Evolutionary conservation across 2,888 invertebrate species (phyloP).

Genomic region (Tineola bisselliella): DNA sequence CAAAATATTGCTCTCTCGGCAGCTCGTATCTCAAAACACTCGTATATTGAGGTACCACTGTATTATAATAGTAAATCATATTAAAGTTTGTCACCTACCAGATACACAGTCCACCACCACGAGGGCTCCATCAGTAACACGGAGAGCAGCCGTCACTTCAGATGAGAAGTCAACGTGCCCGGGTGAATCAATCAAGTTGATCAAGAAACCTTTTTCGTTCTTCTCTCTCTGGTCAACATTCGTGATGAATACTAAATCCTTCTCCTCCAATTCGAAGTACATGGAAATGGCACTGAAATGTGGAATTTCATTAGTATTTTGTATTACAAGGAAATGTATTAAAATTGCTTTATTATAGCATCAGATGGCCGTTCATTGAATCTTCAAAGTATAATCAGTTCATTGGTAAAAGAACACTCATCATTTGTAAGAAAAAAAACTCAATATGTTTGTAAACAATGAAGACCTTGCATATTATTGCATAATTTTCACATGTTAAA

Average conservation of each 20-base stretch:
- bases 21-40: too few species aligned
- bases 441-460: conserved; percentile 1
- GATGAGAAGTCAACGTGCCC: conserved; percentile 99
- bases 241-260: conserved; percentile 94
- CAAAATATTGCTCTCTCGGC: too few species aligned
- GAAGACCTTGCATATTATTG: not conserved
- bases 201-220: conserved; percentile 94
- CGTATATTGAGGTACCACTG: too few species aligned
- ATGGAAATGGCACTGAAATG: conserved; percentile 93
- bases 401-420: conserved; percentile 63
- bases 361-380: conserved; percentile 70
- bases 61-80: too few species aligned
- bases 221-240: conserved; percentile 91
- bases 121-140: conserved; percentile 99
- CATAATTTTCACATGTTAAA: not conserved
- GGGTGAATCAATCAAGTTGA: conserved; percentile 99
- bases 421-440: conserved; percentile 30
- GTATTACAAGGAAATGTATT: not conserved
- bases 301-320: not conserved
- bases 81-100: conserved; percentile 74
- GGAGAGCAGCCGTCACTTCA: conserved; percentile 99
- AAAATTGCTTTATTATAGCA: not conserved
- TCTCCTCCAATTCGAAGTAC: conserved; percentile 96
- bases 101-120: conserved; percentile 99
- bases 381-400: conserved; percentile 51